Conservation (phyloP, 1,140 invertebrate species). For the Pinna nobilis region DNA sequence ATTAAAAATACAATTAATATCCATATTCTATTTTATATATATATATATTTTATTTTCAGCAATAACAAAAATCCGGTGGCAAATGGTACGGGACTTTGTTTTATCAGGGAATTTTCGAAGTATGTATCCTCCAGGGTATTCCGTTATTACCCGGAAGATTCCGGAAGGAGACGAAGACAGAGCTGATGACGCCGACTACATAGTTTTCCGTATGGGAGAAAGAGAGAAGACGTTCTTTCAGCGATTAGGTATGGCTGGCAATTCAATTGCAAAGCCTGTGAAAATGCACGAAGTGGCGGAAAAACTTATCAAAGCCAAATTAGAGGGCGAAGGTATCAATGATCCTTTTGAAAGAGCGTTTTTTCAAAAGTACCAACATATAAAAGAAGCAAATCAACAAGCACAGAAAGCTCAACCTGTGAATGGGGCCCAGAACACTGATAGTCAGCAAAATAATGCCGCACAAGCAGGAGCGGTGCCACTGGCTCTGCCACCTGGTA, state of each 20-base stretch:
- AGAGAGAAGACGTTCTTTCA: conserved; percentile 13
- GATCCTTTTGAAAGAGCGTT: conserved; percentile 10
- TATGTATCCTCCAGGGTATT: not conserved
- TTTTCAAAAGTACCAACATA: conserved; percentile 9
- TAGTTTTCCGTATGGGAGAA: conserved; percentile 20
- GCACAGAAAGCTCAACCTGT: conserved; percentile 2
- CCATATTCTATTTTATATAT: no score
- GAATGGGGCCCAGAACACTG: no score
- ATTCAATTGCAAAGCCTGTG: not conserved
- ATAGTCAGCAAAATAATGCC: not conserved
- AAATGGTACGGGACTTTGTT: conserved; percentile 3
- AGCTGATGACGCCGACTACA: not conserved
- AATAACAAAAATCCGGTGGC: conserved; percentile 2
- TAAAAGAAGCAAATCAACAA: conserved; percentile 6
- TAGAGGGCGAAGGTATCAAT: not conserved
- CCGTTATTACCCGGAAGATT: no score
- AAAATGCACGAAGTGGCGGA: conserved; percentile 4
- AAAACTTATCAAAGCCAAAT: not conserved
- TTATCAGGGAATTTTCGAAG: conserved; percentile 2
- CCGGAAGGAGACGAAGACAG: no score
- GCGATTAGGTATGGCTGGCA: not conserved
- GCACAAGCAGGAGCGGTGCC: no score
- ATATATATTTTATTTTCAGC: no score
- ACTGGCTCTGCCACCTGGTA: no score
- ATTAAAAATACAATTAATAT: no score